Evolutionary conservation across 2,797 vertebrate genomes (phyloP), one percentile per base, ranked within the genome.

Genomic region (Ceryle rudis): DNA sequence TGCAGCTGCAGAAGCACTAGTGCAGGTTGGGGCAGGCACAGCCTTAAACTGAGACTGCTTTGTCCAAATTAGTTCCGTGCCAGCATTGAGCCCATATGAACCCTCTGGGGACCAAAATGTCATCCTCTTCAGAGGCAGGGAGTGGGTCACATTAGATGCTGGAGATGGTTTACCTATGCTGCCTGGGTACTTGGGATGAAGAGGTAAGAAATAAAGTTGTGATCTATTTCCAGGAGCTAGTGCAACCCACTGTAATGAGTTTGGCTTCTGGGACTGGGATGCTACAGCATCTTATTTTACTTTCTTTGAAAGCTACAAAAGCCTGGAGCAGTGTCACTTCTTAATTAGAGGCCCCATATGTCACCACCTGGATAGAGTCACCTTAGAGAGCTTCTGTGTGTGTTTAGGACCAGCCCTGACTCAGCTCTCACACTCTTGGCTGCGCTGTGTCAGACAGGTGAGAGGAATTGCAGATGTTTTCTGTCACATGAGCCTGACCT

Each of bases 131-230:
- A 51, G 25, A 58, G 20, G 22, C 7, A 41, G 23, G 5, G 31
- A 46, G 25, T 6, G 47, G 20, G 11, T 73, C 44, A 3, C 0
- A 0, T 14, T 41, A 5, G 21, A 9, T 66, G 21, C n/a, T 67
- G 12, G 67, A 41, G 49, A 14, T 70, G 52, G 11, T 72, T 74
- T 79, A 6, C 15, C 31, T 74, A 26, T 55, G 29, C 60, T 78
- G 9, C 31, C 33, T 67, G n/a, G 2, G 11, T 47, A 16, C 55
- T 46, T 26, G 60, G 35, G 29, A 33, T 51, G n/a, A 26, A 74
- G 19, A 70, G n/a, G 35, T 89, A 81, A 62, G 60, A 58, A 86
- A 61, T n/a, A 20, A 86, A 83, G 14, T 46, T 54, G 14, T 20
- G 20, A 26, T 37, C 1, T 47, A 9, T 52, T 89, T 64, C 23